Evolutionary conservation across 2,113 vertebrate species (phyloP), one percentile per base, ranked within the genome.

Genomic region (Melanocharis versteri): DNA sequence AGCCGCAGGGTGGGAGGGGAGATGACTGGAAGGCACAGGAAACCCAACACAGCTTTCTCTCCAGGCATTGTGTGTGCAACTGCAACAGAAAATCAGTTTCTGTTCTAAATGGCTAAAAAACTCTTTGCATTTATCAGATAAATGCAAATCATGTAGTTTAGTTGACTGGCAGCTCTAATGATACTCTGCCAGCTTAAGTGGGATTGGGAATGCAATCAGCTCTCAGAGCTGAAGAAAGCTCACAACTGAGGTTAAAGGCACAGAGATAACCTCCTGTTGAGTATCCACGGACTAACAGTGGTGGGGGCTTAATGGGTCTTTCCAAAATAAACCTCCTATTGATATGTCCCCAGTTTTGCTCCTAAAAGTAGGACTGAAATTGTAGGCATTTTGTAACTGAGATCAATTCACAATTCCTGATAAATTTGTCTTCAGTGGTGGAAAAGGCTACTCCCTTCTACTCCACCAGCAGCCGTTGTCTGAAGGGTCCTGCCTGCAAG

Each of bases 401-500:
- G 27, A 64, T n/a, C 68, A 51, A 8, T 51, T 45, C 53, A 26
- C 15, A 7, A 9, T 18, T 51, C 44, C 33, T 15, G 13, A 70
- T 3, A 42, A 54, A 66, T n/a, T 24, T 44, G 21, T 21, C 47
- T 71, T 50, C 35, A 15, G 12, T 3, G 10, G 14, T 42, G 23
- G 53, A 33, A 60, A 71, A 86, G 28, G 44, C 33, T 42, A 1
- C 9, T 81, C 47, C n/a, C 28, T 73, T 27, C n/a, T 53, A n/a
- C 13, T 11, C 16, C 45, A 27, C n/a, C n/a, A n/a, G 14, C 14
- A 7, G 10, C n/a, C 1, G 0, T 42, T 17, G 21, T 37, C n/a
- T 40, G 62, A 45, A 53, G 64, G 44, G 18, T 65, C 61, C 61
- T 58, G 33, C 60, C 60, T 30, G 39, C 30, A 10, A 31, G 33